phyloP scores from a whole-genome alignment of 2,797 vertebrate genomes.

The Esox lucius region DNA sequence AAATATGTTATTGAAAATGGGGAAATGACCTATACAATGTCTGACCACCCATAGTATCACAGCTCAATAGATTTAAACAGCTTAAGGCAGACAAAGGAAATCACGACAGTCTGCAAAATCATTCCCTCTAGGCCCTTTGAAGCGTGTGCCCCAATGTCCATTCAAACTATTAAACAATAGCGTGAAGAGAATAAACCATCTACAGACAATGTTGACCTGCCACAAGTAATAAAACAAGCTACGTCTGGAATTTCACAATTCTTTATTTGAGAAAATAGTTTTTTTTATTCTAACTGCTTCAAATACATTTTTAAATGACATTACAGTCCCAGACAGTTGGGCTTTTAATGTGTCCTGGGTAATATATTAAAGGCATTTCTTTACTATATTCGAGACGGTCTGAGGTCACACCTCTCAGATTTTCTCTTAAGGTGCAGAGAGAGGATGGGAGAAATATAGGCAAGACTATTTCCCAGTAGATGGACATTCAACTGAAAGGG shows the following conservation, averaged over 20 bases:
- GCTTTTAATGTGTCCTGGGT: not conserved
- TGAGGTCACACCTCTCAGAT: not conserved
- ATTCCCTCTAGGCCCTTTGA: not conserved
- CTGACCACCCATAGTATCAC: not conserved
- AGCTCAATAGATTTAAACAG: not conserved
- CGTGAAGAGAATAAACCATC: not conserved
- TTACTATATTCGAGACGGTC: not conserved
- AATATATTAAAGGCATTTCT: too few relatives aligned
- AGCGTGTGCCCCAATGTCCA: not conserved
- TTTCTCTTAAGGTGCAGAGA: not conserved
- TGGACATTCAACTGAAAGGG: not conserved
- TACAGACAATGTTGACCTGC: too few relatives aligned
- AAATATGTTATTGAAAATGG: not conserved
- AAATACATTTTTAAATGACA: not conserved
- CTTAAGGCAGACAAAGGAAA: not conserved
- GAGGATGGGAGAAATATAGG: not conserved
- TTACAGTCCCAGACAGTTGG: not conserved
- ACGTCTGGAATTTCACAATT: not conserved
- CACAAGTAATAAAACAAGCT: not conserved
- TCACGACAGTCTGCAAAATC: not conserved
- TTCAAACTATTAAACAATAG: not conserved
- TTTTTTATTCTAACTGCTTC: not conserved
- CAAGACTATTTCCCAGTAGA: not conserved
- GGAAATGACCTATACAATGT: not conserved
- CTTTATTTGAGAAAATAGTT: not conserved